Conservation (phyloP, 2,888 invertebrate species). For the Bursaphelenchus okinawaensis region DNA sequence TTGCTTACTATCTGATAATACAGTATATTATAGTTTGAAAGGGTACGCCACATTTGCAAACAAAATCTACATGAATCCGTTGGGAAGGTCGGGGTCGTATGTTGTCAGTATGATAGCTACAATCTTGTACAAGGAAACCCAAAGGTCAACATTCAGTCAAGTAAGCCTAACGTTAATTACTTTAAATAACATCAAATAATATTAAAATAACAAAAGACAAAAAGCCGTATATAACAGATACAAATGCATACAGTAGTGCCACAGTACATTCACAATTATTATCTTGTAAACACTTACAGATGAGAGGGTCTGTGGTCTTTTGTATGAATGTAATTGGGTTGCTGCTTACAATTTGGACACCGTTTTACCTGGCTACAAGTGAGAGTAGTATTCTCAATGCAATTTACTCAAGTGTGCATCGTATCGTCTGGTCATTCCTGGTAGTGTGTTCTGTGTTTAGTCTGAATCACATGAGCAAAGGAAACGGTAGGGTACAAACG, state of each 20-base stretch:
- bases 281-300: slow-evolving; percentile 1
- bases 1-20: too few species aligned
- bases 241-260: too few species aligned
- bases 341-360: slow-evolving; percentile 25
- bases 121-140: slow-evolving; percentile 9
- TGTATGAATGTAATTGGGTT: not conserved
- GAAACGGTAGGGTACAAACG: slow-evolving; percentile 18
- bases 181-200: too few species aligned
- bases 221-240: too few species aligned
- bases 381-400: slow-evolving; percentile 25
- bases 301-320: slow-evolving; percentile 8
- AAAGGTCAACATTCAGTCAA: not conserved
- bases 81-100: slow-evolving; percentile 25
- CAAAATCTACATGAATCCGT: slow-evolving; percentile 27
- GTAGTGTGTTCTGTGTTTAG: slow-evolving; percentile 38
- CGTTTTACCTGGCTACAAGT: slow-evolving; percentile 16
- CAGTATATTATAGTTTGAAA: slow-evolving; percentile 11
- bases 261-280: too few species aligned
- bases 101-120: slow-evolving; percentile 21
- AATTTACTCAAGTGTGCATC: slow-evolving; percentile 43
- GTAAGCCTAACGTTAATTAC: too few species aligned
- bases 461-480: slow-evolving; percentile 16
- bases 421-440: slow-evolving; percentile 42
- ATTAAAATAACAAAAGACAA: too few species aligned
- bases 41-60: slow-evolving; percentile 19